A percentile compares a stretch with the other conserved stretches of the same genome.
Conservation (phyloP, 2,888 invertebrate genomes). For the Sceliomorpha sp. region DNA sequence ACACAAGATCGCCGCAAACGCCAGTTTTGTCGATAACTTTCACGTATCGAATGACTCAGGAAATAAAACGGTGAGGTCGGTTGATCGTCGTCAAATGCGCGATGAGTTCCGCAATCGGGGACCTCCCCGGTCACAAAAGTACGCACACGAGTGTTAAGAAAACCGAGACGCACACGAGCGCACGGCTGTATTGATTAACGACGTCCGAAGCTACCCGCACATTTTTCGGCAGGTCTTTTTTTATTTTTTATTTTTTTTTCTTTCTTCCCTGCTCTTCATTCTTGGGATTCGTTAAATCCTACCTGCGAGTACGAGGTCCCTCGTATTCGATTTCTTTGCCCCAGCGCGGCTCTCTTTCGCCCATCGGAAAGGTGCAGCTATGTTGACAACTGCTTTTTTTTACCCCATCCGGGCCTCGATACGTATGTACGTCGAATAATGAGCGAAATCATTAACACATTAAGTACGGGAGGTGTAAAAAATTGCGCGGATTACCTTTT, state of each 20-base stretch:
- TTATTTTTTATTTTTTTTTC: constrained; percentile 15
- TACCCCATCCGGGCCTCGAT: constrained; percentile 15
- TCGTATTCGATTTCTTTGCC: constrained; percentile 41
- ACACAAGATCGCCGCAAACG: not conserved
- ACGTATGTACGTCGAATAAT: not conserved
- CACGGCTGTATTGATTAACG: constrained; percentile 35
- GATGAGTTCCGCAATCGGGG: constrained; percentile 31
- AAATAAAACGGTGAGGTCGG: constrained; percentile 23
- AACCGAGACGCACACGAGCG: constrained; percentile 35
- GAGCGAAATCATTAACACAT: constrained; percentile 1
- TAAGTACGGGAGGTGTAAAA: not conserved
- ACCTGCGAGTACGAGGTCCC: constrained; percentile 33
- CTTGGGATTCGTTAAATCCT: constrained; percentile 35
- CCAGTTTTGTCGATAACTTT: constrained; percentile 47
- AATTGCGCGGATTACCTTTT: no score
- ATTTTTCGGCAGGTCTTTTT: constrained; percentile 27
- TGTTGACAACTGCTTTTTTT: constrained; percentile 36
- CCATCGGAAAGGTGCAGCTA: constrained; percentile 35
- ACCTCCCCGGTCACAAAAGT: constrained; percentile 13
- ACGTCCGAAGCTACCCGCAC: constrained; percentile 15
- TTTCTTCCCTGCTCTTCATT: constrained; percentile 33
- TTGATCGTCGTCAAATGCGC: not conserved
- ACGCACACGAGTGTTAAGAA: constrained; percentile 39
- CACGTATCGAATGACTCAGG: constrained; percentile 36
- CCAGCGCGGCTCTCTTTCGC: constrained; percentile 29